Base-by-base conservation (phyloP, 2,888 invertebrate genomes). In the Leptopterna dolabrata region DNA sequence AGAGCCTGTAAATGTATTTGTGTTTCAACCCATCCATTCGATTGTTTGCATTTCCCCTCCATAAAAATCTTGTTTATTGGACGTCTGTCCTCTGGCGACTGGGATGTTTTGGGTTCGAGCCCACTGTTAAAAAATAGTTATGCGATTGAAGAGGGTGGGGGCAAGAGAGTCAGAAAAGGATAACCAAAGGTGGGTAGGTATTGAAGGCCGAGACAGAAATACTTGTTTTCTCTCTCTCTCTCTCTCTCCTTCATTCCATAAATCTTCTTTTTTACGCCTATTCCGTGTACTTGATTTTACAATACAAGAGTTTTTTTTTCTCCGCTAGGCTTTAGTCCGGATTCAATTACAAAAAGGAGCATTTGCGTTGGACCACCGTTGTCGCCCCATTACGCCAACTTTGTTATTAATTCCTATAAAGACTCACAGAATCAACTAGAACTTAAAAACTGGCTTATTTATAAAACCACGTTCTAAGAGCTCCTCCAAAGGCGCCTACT, bases 21-120 rank as follows among this genome's bases (percentile, higher is more conserved):
- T 73, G 73, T 73, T 73, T 73, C 4, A 73, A 73, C 36, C 73
- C 36, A 41, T 73, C 41, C 73, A 73, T 73, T 63, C 63, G 63
- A 63, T 24, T 7, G 73, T 14, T 13, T 30, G 73, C n/a, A 19
- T 30, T 73, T 73, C 41, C 73, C 30, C 14, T 7, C 73, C 16
- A 73, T 73, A 73, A 73, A 73, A 73, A 73, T 73, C 73, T 14
- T 36, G 73, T 73, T 73, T 73, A 63, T 63, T 27, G 24, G 73
- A 16, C 30, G 73, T 73, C 36, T 73, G 36, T 73, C 30, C 73
- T 16, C 36, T 11, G 30, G 73, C 73, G 36, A 73, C 73, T 70
- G 70, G 63, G 0, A 4, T 73, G 73, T 41, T 73, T 73, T 73
- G 73, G 73, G 36, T 73, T 36, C 24, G 36, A 30, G 73, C 41